Evolutionary conservation across 2,888 invertebrate genomes (phyloP).

Genomic region (Anticlea derivata): DNA sequence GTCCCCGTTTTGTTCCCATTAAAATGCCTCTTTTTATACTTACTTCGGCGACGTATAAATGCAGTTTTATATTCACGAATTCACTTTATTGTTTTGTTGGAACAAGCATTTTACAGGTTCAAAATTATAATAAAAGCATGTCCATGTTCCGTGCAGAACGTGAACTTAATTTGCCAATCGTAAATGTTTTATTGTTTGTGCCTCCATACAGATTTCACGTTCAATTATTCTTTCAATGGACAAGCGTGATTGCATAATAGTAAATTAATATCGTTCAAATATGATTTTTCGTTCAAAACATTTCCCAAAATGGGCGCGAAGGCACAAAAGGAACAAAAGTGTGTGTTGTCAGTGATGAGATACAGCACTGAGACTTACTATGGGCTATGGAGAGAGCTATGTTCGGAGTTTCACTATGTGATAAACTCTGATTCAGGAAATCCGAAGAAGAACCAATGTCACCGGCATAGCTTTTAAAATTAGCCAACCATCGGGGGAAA

Average conservation of each 20-base stretch:
- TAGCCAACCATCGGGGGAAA: too few relatives aligned
- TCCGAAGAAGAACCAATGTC: too few relatives aligned
- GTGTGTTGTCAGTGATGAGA: too few relatives aligned
- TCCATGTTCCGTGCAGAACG: constrained; percentile 34
- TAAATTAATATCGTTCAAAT: constrained; percentile 1
- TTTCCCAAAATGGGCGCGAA: not conserved
- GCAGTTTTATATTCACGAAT: constrained; percentile 59
- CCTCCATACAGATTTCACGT: constrained; percentile 16
- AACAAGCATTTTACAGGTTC: constrained; percentile 48
- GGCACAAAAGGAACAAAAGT: not conserved
- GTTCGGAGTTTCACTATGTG: too few relatives aligned
- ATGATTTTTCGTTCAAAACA: too few relatives aligned
- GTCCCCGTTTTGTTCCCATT: constrained; percentile 53
- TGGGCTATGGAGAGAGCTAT: too few relatives aligned
- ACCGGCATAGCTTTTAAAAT: too few relatives aligned
- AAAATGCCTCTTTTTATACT: constrained; percentile 56
- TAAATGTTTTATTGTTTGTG: constrained; percentile 35
- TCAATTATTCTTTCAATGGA: constrained; percentile 8
- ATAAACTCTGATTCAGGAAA: too few relatives aligned
- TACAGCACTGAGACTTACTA: too few relatives aligned
- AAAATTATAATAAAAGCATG: constrained; percentile 39
- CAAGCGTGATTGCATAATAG: not conserved
- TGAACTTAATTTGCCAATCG: constrained; percentile 36
- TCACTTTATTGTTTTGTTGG: constrained; percentile 53
- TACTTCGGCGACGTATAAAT: constrained; percentile 54